Percentiles rank a stretch among this genome's conserved stretches.
Evolutionary conservation across 2,888 invertebrate genomes (phyloP).

Genomic region (Caenorhabditis japonica): DNA sequence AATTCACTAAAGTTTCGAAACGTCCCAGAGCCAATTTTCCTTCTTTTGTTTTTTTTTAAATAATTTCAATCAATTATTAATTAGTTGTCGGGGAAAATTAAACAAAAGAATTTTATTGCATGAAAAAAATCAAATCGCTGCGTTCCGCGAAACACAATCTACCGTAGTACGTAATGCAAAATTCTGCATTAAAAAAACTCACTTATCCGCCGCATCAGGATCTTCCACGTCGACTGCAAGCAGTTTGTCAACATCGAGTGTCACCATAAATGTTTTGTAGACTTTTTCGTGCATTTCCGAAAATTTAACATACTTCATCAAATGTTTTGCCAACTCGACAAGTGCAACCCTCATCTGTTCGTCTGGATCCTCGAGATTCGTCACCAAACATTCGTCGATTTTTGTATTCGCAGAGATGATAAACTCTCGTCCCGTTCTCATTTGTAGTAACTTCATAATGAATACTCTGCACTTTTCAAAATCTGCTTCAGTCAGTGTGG

Average conservation of each 20-base stretch:
- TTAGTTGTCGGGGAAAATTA: no score
- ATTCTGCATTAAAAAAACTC: conserved; percentile 1
- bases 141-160: no score
- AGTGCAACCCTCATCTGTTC: conserved; percentile 57
- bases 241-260: conserved; percentile 32
- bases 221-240: conserved; percentile 20
- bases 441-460: conserved; percentile 21
- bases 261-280: conserved; percentile 34
- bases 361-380: conserved; percentile 19
- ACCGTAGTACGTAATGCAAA: no score
- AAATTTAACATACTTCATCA: conserved; percentile 56
- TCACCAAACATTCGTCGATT: conserved; percentile 9
- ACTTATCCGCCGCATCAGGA: conserved; percentile 15
- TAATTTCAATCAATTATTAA: no score
- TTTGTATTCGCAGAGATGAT: neutral
- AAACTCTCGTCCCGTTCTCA: conserved; percentile 1
- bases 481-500: conserved; percentile 42
- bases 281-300: conserved; percentile 51
- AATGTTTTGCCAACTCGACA: conserved; percentile 60
- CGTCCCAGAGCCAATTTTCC: no score
- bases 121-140: no score
- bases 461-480: conserved; percentile 53
- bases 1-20: no score
- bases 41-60: no score
- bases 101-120: no score